Evolutionary conservation across 2,113 vertebrate species (phyloP), one percentile per base, ranked within the genome.

Genomic region (Speoplatyrhinus poulsoni): DNA sequence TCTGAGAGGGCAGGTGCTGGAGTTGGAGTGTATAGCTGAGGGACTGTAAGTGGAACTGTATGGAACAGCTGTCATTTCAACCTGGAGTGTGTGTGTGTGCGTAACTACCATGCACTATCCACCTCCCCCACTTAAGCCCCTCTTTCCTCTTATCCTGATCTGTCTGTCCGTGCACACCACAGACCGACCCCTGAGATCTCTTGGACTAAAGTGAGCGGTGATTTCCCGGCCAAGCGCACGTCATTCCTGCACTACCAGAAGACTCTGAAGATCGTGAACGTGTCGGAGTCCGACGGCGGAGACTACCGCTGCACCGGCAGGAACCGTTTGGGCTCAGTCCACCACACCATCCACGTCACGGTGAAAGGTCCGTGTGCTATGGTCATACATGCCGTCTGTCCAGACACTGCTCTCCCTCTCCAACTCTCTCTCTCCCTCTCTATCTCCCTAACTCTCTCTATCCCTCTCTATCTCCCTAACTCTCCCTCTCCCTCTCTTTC

Each of bases 11-110:
- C 93, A 95, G 62, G 87, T 93, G 54, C 93, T 98, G 83, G 91
- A 96, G 62, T 85, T 99, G 79, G 97, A 99, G 85, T 99, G 98
- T 76, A 96, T 99, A 4, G 96, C 96, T 16, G 96, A 96, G 79
- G 97, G 97, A 86, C 87, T 98, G 98, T 99, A 88, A 96, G 98
- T 96, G 57, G 73, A 62, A 71, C 32, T 12, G 57, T 1, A 10
- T 52, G 12, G n/a, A 56, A 19, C 6, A 26, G 3, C 17, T 32
- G 11, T 32, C 5, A 4, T 53, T 16, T 19, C 55, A 17, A 9
- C 58, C 57, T 59, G 11, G 19, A 19, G 19, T 19, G 19, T 19
- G 19, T 19, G 19, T 26, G 26, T 26, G 1, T 8, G 6, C 36
- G 63, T 47, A 53, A 19, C 60, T 13, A 13, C 53, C 55, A 5